Percentiles rank a stretch among this genome's conserved stretches.
phyloP scores from a whole-genome alignment of 2,113 vertebrate genomes.

The western clawed frog (Xenopus tropicalis) region DNA sequence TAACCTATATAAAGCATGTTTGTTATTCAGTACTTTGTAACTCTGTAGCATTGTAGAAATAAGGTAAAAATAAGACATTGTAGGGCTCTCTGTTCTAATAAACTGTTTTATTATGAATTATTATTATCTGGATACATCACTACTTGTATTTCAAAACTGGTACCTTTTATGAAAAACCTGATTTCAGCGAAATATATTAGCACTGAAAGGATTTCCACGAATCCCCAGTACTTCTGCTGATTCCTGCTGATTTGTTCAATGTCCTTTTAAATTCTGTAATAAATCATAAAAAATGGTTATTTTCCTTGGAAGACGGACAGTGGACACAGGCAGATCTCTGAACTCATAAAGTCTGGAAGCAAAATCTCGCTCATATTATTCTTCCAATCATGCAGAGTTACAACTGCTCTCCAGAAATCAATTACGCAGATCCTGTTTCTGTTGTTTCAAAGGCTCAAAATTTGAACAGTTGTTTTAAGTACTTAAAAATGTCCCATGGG shows the following conservation, averaged over 20 bases:
- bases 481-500: slow-evolving; percentile 44
- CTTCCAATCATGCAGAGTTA: slow-evolving; percentile 25
- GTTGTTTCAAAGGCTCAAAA: slow-evolving; percentile 39
- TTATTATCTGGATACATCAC: too few species aligned
- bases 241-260: slow-evolving; percentile 31
- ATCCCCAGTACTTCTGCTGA: background rate
- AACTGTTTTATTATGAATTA: too few species aligned
- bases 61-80: too few species aligned
- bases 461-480: slow-evolving; percentile 43
- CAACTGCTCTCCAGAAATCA: slow-evolving; percentile 35
- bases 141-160: too few species aligned
- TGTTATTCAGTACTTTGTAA: too few species aligned
- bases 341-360: slow-evolving; percentile 26
- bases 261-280: slow-evolving; percentile 38
- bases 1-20: too few species aligned
- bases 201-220: too few species aligned
- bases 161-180: too few species aligned
- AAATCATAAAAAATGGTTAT: slow-evolving; percentile 40
- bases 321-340: slow-evolving; percentile 26
- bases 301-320: slow-evolving; percentile 16
- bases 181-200: too few species aligned
- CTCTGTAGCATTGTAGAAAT: too few species aligned
- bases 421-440: slow-evolving; percentile 42
- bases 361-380: slow-evolving; percentile 18
- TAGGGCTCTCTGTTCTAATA: too few species aligned